These are phyloP conservation scores for Theropithecus gelada DNA, from an alignment of 2,113 vertebrate genomes.

Conservation along the genomic window DNA sequence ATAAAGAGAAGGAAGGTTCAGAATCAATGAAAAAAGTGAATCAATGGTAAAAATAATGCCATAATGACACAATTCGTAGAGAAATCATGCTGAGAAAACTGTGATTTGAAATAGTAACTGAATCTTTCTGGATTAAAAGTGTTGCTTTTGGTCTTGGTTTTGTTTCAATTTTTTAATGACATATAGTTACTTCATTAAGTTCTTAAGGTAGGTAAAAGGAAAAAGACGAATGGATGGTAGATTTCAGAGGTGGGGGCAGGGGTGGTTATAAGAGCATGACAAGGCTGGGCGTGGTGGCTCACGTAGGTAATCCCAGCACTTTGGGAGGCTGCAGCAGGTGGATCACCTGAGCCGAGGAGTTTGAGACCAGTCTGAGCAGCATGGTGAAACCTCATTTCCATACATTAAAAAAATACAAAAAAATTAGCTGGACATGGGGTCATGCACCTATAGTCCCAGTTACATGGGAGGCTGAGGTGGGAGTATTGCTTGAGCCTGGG, in stretches of 20 bases:
- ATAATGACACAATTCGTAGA: not conserved
- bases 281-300: no score
- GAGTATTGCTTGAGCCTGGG: no score
- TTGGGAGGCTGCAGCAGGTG: no score
- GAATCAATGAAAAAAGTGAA: not conserved
- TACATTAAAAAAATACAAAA: no score
- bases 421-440: no score
- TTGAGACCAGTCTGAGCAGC: no score
- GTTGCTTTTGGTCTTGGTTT: not conserved
- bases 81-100: not conserved
- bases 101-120: not conserved
- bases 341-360: no score
- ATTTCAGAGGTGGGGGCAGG: no score
- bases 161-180: not conserved
- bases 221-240: not conserved
- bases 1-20: not conserved
- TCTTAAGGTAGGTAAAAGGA: not conserved
- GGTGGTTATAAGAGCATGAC: not conserved
- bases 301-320: no score
- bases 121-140: not conserved
- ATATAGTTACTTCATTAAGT: not conserved
- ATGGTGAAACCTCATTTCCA: no score
- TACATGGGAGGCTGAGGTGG: no score
- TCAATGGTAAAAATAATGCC: not conserved
- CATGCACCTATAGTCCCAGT: no score